Base-by-base conservation (phyloP, 1,140 invertebrate species). In the Drosophila parabipectinata region DNA sequence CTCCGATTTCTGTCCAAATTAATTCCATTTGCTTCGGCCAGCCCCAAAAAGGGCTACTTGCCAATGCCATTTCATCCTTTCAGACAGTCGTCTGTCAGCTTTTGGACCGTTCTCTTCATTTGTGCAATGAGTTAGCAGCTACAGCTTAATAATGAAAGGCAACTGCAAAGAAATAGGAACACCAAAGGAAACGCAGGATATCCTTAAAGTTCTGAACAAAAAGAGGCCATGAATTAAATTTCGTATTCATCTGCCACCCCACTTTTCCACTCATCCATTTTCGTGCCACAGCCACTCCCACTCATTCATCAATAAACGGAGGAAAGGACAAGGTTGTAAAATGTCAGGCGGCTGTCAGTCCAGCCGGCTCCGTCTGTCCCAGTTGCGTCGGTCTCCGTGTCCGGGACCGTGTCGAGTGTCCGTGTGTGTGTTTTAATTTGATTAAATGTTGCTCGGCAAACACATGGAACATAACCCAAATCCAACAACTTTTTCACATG, bases 391-490 rank as follows among this genome's bases (percentile, higher is more conserved):
- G 47, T 12, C 45, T 26, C 45, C 14, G 14, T n/a, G 39, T 64
- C 18, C 37, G 47, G 8, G 57, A 18, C 45, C 14, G 14, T n/a
- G 39, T 4, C 32, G 24, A 18, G n/a, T 18, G 15, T 37, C 39
- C 57, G 41, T 59, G 76, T 47, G 56, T 64, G 52, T 66, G 55
- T 76, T 66, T 79, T 87, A 78, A 87, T 82, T 88, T 88, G 79
- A 88, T 87, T 87, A 88, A 83, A 87, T 79, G 78, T 76, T 62
- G 45, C 78, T 78, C 58, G 39, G 54, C 48, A 82, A 73, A 75
- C 74, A 78, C 55, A 74, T 54, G 73, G 34, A 77, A 69, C 67
- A 77, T 74, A 84, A 77, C 57, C 68, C 51, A 77, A 66, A 79
- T 61, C 61, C 45, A 50, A 58, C 54, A 71, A 60, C 59, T 61